Base-by-base conservation (phyloP, 2,113 vertebrate species). In the Zosterops japonicus region DNA sequence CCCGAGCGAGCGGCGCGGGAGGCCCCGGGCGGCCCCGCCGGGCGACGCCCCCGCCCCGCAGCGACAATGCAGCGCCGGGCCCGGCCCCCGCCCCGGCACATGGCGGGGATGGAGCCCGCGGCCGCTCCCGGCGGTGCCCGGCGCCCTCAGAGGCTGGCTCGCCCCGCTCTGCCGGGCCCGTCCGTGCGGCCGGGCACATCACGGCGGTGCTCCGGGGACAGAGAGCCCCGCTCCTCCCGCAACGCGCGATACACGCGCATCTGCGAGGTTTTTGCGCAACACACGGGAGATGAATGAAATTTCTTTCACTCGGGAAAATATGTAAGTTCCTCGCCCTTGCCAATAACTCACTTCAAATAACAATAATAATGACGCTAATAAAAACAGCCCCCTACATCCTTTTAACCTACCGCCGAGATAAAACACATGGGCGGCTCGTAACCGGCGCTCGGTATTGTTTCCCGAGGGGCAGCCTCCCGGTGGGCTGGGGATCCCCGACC, bases 1-100 rank as follows among this genome's bases (percentile, higher is more conserved):
- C 9, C 36, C 36, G 36, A 36, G 36, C 36, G 36, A 36, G 36
- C 36, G 42, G 65, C 75, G 44, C 42, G 39, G 25, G 81, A 21
- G 8, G 31, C 72, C 39, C 4, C 22, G 11, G 1, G 28, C 44
- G 47, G 36, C 7, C 46, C 65, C 70, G 57, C 53, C 63, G 47
- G 83, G 71, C 55, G 61, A 42, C 94, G 84, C 94, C 90, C 88
- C 47, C 86, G 42, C 70, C 83, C 94, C 88, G 93, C 83, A 39
- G 68, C 71, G 56, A 87, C 89, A 83, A 92, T 61, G 89, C 86
- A 36, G 57, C 25, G 60, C 50, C 64, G 53, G 41, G 65, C 57
- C 24, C 71, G 35, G 42, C 61, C 56, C 63, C 31, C 29, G 47
- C 74, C n/a, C n/a, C 24, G 8, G 52, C 64, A 63, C 53, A 8